Conservation (phyloP, 2,888 invertebrate species). For the Microctonus brassicae region DNA sequence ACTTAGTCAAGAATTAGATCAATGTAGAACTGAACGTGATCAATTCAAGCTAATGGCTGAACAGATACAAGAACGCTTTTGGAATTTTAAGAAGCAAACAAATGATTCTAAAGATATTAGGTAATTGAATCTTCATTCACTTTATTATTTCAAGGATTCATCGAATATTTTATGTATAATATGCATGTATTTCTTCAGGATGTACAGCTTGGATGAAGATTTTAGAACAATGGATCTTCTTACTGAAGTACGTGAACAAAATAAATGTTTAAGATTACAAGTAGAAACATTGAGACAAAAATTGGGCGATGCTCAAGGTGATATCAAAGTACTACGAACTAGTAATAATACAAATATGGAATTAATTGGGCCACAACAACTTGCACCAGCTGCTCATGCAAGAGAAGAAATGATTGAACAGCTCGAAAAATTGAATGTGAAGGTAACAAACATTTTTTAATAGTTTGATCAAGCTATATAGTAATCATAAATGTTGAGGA, state of each 20-base stretch:
- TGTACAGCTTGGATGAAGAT: conserved; percentile 49
- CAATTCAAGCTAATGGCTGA: conserved; percentile 86
- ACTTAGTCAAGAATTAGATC: conserved; percentile 82
- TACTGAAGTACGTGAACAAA: conserved; percentile 71
- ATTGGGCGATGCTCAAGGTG: conserved; percentile 79
- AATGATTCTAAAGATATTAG: conserved; percentile 49
- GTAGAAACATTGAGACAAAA: conserved; percentile 81
- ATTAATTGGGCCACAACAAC: conserved; percentile 48
- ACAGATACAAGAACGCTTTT: conserved; percentile 76
- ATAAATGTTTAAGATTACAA: conserved; percentile 73
- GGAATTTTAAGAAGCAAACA: conserved; percentile 69
- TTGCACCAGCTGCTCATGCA: conserved; percentile 73
- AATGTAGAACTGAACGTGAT: conserved; percentile 84
- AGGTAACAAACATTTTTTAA: conserved; percentile 68
- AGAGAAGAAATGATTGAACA: conserved; percentile 79
- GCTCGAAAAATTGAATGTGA: conserved; percentile 76
- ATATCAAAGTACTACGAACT: conserved; percentile 76
- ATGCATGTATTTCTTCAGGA: not conserved
- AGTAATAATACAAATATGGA: conserved; percentile 59
- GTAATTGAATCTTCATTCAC: conserved; percentile 34
- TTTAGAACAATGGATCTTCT: conserved; percentile 57
- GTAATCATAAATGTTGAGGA: not conserved
- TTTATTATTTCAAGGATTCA: not conserved
- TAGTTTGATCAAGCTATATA: no score
- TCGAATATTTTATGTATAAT: not conserved